Percentiles rank a stretch among this genome's conserved stretches.
These are phyloP conservation scores for Nylanderia fulva DNA, from an alignment of 1,140 invertebrate genomes.

Conservation along the genomic window DNA sequence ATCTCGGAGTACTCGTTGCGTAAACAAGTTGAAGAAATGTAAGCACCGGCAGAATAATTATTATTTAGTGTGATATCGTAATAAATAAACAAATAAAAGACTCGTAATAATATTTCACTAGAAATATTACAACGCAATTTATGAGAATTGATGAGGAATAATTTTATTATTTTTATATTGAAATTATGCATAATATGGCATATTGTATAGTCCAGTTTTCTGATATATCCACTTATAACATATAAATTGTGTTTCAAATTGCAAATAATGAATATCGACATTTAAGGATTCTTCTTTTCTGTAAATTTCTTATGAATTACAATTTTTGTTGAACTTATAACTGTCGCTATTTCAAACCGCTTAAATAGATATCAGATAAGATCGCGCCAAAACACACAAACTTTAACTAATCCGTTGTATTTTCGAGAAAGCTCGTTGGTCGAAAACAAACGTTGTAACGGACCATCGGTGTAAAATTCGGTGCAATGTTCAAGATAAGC, in stretches of 20 bases:
- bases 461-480: background rate
- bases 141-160: background rate
- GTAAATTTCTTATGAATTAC: background rate
- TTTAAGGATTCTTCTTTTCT: background rate
- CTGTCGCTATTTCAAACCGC: background rate
- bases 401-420: slow-evolving; percentile 28
- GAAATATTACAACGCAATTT: background rate
- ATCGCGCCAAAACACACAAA: background rate
- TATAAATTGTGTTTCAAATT: background rate
- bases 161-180: background rate
- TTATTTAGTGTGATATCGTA: background rate
- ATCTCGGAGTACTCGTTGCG: background rate
- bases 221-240: background rate
- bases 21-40: slow-evolving; percentile 1
- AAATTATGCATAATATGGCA: background rate
- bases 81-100: slow-evolving; percentile 4
- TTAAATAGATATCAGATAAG: slow-evolving; percentile 11
- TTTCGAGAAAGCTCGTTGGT: slow-evolving; percentile 9
- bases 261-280: background rate
- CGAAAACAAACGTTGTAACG: slow-evolving; percentile 6
- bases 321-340: background rate
- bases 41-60: background rate
- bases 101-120: background rate
- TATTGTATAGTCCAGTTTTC: background rate
- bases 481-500: slow-evolving; percentile 56